Percentiles rank a stretch among this genome's conserved stretches.
phyloP scores from a whole-genome alignment of 2,888 invertebrate genomes.

The Caenorhabditis sinica region DNA sequence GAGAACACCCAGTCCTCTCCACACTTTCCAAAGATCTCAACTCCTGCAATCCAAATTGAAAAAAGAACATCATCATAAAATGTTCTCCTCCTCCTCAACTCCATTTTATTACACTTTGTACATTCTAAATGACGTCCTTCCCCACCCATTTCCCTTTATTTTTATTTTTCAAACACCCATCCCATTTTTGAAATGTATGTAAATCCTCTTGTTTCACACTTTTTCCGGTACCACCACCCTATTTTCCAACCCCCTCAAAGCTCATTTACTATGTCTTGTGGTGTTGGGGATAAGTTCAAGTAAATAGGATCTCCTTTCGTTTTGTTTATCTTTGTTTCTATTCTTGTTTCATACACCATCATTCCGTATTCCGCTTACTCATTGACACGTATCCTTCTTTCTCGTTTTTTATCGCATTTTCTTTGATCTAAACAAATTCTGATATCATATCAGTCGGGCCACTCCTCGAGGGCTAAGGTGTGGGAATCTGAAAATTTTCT shows the following conservation, averaged over 20 bases:
- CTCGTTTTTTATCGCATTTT: not conserved
- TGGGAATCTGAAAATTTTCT: not conserved
- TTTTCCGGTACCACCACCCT: not conserved
- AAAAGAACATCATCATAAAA: slow-evolving; percentile 12
- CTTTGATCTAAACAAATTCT: not conserved
- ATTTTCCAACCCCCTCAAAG: not conserved
- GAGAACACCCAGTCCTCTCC: too few species aligned
- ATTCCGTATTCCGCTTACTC: not conserved
- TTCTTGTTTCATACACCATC: not conserved
- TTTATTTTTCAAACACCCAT: not conserved
- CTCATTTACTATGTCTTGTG: slow-evolving; percentile 31
- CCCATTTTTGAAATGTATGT: slow-evolving; percentile 8
- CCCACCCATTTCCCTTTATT: not conserved
- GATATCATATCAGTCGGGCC: not conserved
- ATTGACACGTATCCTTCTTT: not conserved
- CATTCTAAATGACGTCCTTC: slow-evolving; percentile 3
- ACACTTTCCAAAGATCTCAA: not conserved
- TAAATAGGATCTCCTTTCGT: slow-evolving; percentile 35
- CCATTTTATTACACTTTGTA: not conserved
- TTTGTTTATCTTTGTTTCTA: slow-evolving; percentile 1
- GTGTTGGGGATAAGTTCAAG: slow-evolving; percentile 29
- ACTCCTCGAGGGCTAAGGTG: not conserved
- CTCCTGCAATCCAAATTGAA: not conserved
- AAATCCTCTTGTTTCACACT: slow-evolving; percentile 33
- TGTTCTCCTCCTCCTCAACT: not conserved